Evolutionary conservation across 2,888 invertebrate genomes (phyloP).

Genomic region (Bembecia ichneumoniformis): DNA sequence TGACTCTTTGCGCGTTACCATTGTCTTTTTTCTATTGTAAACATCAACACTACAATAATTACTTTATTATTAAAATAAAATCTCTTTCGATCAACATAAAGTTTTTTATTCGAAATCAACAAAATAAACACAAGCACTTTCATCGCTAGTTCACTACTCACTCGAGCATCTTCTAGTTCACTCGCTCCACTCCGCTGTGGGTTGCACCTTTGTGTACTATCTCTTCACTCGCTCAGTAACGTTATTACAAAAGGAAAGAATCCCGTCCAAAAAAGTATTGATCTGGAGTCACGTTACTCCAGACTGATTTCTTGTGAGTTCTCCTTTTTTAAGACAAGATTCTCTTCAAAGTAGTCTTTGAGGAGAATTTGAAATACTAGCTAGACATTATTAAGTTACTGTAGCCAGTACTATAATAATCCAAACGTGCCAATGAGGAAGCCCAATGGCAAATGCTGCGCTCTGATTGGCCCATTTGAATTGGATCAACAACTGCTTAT

Average conservation of each 20-base stretch:
- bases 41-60: conserved; percentile 1
- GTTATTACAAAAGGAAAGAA: not conserved
- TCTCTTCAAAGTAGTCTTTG: not conserved
- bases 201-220: not conserved
- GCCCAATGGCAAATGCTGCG: not conserved
- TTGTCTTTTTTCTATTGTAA: conserved; percentile 1
- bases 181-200: not conserved
- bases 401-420: not conserved
- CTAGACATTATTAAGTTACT: not conserved
- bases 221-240: not conserved
- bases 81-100: conserved; percentile 1
- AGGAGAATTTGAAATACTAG: not conserved
- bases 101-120: conserved; percentile 1
- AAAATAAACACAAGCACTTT: conserved; percentile 1
- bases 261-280: not conserved
- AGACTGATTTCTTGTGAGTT: not conserved
- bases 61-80: conserved; percentile 1
- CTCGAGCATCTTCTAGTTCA: not conserved
- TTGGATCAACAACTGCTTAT: not conserved
- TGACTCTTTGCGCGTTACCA: conserved; percentile 1
- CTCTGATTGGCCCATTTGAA: not conserved
- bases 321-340: not conserved
- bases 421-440: not conserved
- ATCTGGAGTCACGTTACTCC: not conserved
- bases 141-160: not conserved